Conservation (phyloP, 2,113 vertebrate species). For the Neomonachus schauinslandi region DNA sequence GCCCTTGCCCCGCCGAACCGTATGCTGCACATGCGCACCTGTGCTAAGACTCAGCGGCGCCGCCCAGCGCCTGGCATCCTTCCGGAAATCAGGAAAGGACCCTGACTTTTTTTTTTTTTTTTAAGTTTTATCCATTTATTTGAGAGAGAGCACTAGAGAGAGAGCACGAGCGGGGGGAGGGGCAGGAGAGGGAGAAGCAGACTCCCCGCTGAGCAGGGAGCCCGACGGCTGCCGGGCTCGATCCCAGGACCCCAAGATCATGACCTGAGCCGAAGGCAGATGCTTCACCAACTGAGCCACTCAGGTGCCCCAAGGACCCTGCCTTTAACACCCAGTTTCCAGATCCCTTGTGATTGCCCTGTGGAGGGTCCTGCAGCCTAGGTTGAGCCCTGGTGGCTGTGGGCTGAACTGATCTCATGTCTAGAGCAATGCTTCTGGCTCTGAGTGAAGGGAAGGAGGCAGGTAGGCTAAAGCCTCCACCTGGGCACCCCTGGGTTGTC, state of each 20-base stretch:
- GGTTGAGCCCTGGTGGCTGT: not conserved
- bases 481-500: not conserved
- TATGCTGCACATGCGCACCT: not conserved
- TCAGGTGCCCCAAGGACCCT: not conserved
- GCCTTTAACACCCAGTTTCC: not conserved
- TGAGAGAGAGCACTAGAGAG: not conserved
- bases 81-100: not conserved
- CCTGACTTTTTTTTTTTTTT: not conserved
- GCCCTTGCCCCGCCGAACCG: not conserved
- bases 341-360: not conserved
- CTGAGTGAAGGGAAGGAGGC: not conserved
- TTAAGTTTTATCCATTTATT: not conserved
- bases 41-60: accelerated
- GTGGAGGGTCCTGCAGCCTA: not conserved
- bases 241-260: not conserved
- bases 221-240: accelerated
- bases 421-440: not conserved
- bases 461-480: not conserved
- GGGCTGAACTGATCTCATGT: not conserved
- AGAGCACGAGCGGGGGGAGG: not conserved
- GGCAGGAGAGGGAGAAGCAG: not conserved
- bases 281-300: not conserved
- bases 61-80: not conserved
- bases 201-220: not conserved
- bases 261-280: not conserved